These are phyloP conservation scores for Lepilemur septentrionalis DNA, from an alignment of 2,797 vertebrate species.

Conservation along the genomic window DNA sequence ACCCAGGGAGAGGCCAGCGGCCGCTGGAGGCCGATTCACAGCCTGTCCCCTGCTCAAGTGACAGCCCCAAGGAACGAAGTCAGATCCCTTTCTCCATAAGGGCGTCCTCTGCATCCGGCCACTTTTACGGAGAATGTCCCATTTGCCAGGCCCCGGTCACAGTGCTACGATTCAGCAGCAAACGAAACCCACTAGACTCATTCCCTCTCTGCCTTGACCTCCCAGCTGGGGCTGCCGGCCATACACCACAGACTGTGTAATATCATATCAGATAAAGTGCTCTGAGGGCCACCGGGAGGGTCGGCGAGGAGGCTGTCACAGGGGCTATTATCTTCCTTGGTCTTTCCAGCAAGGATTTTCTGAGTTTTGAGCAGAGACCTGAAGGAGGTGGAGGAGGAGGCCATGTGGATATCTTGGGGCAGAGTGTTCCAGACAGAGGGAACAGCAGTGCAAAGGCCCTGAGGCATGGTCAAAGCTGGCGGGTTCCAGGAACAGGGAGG, in stretches of 20 bases:
- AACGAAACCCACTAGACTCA: background rate
- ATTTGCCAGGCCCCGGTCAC: background rate
- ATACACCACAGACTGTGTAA: background rate
- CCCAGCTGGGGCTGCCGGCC: background rate
- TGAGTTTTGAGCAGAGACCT: too few species aligned
- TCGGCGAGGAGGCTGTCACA: background rate
- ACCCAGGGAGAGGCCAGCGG: background rate
- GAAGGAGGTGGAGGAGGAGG: too few species aligned
- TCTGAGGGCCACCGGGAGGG: background rate
- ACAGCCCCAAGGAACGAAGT: background rate
- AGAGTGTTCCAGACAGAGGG: too few species aligned
- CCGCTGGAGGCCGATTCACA: background rate
- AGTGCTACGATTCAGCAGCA: background rate
- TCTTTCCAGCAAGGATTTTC: too few species aligned
- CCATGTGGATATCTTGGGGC: too few species aligned
- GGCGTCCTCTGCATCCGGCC: background rate
- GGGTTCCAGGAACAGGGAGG: too few species aligned
- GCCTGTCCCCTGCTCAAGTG: background rate
- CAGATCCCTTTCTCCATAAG: background rate
- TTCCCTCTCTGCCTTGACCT: background rate
- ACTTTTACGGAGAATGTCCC: rapidly evolving
- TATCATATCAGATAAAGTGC: background rate
- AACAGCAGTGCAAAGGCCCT: too few species aligned
- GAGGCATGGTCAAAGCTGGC: too few species aligned
- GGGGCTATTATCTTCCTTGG: background rate